Evolutionary conservation across 2,888 invertebrate genomes (phyloP).

Genomic region (Acrobasis suavella): DNA sequence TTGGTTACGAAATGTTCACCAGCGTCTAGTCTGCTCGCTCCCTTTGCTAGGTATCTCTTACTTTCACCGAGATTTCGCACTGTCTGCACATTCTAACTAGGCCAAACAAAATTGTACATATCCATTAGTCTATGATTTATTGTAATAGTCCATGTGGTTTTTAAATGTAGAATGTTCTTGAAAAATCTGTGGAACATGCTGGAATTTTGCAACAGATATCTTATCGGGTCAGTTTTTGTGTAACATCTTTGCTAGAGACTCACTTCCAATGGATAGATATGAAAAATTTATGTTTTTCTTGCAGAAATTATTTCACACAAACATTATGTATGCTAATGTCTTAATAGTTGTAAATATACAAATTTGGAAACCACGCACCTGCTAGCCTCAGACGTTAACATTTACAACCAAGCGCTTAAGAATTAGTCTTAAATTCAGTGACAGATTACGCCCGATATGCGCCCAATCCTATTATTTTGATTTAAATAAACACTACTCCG

Average conservation of each 20-base stretch:
- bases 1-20: constrained; percentile 68
- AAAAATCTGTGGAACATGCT: not conserved
- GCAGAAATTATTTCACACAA: not conserved
- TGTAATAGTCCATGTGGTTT: not conserved
- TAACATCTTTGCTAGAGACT: constrained; percentile 3
- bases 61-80: constrained; percentile 64
- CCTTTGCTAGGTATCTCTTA: constrained; percentile 60
- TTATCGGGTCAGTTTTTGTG: not conserved
- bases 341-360: not conserved
- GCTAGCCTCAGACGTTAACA: not conserved
- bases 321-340: not conserved
- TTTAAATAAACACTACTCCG: not conserved
- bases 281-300: constrained; percentile 4
- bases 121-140: constrained; percentile 1
- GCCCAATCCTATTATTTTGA: not conserved
- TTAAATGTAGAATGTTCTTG: not conserved
- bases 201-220: not conserved
- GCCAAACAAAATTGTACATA: constrained; percentile 48
- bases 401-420: not conserved
- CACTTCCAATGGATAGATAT: not conserved
- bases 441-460: not conserved
- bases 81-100: constrained; percentile 52
- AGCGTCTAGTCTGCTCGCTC: constrained; percentile 48
- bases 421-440: not conserved
- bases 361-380: not conserved